A percentile compares a stretch with the other conserved stretches of the same genome.
These are phyloP conservation scores for Hozukius guyotensis DNA, from an alignment of 2,797 vertebrate genomes.

Conservation along the genomic window DNA sequence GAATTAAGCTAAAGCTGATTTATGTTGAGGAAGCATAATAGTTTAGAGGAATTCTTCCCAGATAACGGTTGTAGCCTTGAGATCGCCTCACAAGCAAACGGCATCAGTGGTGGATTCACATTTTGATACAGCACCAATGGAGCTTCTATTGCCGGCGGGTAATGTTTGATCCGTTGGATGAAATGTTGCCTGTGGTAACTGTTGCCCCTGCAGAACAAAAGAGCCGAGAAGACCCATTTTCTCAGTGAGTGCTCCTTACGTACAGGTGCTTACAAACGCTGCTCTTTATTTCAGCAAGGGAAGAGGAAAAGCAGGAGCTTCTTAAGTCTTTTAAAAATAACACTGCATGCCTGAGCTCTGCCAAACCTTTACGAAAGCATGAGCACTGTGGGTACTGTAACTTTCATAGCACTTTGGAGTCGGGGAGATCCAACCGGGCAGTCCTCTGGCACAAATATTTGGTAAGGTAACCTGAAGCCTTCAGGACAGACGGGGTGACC, in stretches of 20 bases:
- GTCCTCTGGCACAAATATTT: constrained; percentile 34
- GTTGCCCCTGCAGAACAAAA: constrained; percentile 56
- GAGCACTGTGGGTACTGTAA: constrained; percentile 35
- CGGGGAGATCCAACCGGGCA: constrained; percentile 33
- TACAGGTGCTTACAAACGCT: constrained; percentile 58
- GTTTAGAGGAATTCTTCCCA: constrained; percentile 61
- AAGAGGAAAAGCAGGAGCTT: constrained; percentile 41
- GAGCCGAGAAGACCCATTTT: constrained; percentile 57
- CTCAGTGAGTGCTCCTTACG: constrained; percentile 32
- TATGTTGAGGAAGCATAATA: constrained; percentile 61
- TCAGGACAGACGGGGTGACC: constrained; percentile 29
- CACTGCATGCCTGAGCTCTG: constrained; percentile 29
- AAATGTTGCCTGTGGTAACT: constrained; percentile 44
- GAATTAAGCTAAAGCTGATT: constrained; percentile 82
- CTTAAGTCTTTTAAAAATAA: constrained; percentile 62
- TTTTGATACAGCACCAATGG: constrained; percentile 40
- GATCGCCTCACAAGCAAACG: constrained; percentile 53
- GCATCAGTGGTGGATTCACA: constrained; percentile 43
- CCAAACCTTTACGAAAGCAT: constrained; percentile 48
- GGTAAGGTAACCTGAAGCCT: constrained; percentile 44
- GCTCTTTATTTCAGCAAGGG: constrained; percentile 53
- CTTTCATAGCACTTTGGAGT: constrained; percentile 49
- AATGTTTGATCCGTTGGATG: constrained; percentile 50
- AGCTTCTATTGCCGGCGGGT: constrained; percentile 22
- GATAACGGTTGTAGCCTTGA: constrained; percentile 59